Percentiles rank a stretch among this genome's conserved stretches.
Conservation (phyloP, 2,888 invertebrate genomes). For the Leptarthrus brevirostris region DNA sequence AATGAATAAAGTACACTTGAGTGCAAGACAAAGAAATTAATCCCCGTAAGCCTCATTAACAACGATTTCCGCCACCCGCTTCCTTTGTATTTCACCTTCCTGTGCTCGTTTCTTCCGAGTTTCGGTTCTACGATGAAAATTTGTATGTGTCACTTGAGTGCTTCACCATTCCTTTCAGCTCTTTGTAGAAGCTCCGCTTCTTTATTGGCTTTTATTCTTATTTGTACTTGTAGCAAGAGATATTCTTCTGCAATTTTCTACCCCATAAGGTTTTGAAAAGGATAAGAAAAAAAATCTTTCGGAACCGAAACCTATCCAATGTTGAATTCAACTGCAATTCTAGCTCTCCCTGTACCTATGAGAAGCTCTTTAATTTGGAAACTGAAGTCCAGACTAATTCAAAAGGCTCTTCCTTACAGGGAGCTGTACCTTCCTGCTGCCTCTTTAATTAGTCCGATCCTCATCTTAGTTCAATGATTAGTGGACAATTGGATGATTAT, state of each 20-base stretch:
- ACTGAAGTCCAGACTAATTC: background rate
- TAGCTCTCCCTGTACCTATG: background rate
- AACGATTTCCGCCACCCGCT: conserved; percentile 41
- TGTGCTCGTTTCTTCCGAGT: background rate
- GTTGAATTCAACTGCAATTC: conserved; percentile 9
- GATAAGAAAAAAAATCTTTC: conserved; percentile 9
- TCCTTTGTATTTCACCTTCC: background rate
- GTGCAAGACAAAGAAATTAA: conserved; percentile 48
- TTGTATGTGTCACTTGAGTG: conserved; percentile 8
- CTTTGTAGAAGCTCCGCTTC: background rate
- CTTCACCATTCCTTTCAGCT: conserved; percentile 1
- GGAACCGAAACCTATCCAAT: background rate
- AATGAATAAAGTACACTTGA: conserved; percentile 49
- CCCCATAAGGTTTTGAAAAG: conserved; percentile 8
- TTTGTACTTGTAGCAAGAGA: conserved; percentile 14
- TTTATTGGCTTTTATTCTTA: conserved; percentile 12
- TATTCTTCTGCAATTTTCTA: background rate
- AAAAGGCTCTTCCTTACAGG: conserved; percentile 15
- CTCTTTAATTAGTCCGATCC: conserved; percentile 35
- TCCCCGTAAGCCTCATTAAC: conserved; percentile 50
- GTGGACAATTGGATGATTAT: conserved; percentile 30
- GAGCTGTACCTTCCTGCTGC: conserved; percentile 8
- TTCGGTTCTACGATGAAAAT: background rate
- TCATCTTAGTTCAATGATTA: conserved; percentile 45
- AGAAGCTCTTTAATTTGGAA: conserved; percentile 16